Conservation (phyloP, 2,113 vertebrate genomes). For the Nanger granti region DNA sequence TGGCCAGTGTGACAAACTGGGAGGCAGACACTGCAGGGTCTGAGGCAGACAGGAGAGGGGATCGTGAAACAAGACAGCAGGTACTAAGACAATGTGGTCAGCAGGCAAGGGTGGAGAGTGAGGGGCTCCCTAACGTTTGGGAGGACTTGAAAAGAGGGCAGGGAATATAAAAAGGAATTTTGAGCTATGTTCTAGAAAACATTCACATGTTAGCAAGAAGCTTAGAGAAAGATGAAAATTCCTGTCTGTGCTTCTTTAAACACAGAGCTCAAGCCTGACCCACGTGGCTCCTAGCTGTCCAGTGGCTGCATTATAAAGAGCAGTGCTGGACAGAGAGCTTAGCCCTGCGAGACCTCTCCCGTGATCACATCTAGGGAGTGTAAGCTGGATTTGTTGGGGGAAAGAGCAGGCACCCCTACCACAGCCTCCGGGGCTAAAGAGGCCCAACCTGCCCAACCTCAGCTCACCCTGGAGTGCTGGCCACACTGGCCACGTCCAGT, state of each 20-base stretch:
- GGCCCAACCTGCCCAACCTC: background rate
- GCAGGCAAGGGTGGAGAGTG: background rate
- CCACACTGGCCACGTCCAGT: background rate
- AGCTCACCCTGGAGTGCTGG: slow-evolving; percentile 14
- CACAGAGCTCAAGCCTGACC: background rate
- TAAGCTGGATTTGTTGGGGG: background rate
- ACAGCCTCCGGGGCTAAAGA: background rate
- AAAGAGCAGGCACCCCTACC: background rate
- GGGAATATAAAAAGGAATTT: background rate
- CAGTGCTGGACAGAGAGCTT: background rate
- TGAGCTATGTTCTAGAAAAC: background rate
- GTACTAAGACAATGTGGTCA: background rate
- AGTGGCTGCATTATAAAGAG: background rate
- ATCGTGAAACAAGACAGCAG: background rate
- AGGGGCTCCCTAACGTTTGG: background rate
- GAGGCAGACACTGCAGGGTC: background rate
- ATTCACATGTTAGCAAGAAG: background rate
- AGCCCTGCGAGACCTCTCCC: background rate
- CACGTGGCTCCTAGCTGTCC: background rate
- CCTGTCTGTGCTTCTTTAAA: background rate
- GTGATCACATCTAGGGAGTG: background rate
- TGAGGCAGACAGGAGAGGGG: background rate
- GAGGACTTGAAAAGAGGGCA: background rate
- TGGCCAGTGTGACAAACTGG: background rate
- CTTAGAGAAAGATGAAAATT: background rate